Percentiles rank a stretch among this genome's conserved stretches.
Conservation (phyloP, 2,888 invertebrate genomes). For the Cylloceria caligata region DNA sequence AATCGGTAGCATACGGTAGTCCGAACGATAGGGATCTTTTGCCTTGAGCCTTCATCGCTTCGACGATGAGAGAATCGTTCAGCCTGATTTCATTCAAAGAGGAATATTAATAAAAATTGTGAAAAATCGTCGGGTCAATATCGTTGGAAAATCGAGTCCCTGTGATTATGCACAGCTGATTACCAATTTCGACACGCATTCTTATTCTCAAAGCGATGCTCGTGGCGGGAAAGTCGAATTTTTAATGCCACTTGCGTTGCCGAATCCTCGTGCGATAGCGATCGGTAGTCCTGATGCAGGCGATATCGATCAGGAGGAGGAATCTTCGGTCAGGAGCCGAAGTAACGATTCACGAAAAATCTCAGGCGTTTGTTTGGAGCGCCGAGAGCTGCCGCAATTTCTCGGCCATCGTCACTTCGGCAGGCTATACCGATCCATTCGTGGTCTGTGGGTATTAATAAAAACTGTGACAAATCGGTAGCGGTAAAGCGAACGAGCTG, state of each 20-base stretch:
- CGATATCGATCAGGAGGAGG: constrained; percentile 47
- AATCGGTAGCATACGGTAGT: constrained; percentile 65
- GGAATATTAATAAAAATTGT: constrained; percentile 41
- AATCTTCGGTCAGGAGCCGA: constrained; percentile 2
- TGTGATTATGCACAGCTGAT: constrained; percentile 21
- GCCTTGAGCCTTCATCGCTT: constrained; percentile 5
- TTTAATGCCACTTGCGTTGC: constrained; percentile 26
- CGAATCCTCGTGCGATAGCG: constrained; percentile 39
- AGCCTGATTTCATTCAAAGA: constrained; percentile 18
- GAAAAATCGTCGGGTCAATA: constrained; percentile 34
- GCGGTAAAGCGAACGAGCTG: constrained; percentile 19
- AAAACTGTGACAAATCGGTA: constrained; percentile 63
- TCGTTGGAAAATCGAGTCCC: constrained; percentile 23
- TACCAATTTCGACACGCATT: constrained; percentile 37
- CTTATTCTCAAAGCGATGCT: not conserved
- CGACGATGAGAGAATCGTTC: constrained; percentile 42
- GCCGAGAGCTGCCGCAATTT: constrained; percentile 35
- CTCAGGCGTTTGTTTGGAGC: not conserved
- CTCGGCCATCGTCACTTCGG: constrained; percentile 13
- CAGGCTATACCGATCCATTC: not conserved
- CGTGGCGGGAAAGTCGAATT: constrained; percentile 13
- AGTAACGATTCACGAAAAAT: constrained; percentile 50
- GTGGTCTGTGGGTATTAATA: constrained; percentile 48
- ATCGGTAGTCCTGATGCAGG: constrained; percentile 27
- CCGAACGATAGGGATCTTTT: constrained; percentile 49